Evolutionary conservation across 1,140 invertebrate genomes (phyloP), one percentile per base, ranked within the genome.

Genomic region (Nymphalis io): DNA sequence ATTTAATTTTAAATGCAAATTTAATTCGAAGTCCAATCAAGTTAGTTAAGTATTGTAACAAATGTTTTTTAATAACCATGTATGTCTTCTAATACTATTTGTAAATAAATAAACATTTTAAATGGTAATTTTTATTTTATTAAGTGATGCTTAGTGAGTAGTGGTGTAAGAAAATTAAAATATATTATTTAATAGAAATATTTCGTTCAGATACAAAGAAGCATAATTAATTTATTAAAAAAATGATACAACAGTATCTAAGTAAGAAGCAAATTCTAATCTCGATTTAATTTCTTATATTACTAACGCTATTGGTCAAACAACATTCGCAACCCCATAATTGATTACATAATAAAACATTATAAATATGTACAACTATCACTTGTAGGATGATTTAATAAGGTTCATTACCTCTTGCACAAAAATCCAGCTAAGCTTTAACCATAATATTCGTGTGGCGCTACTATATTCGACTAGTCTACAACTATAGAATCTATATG

Each of bases 301-400:
- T 78, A 72, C 83, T 86, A 73, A 73, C 82, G 62, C 80, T 82
- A 83, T 91, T 91, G 87, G 86, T 92, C 89, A 91, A 89, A 83
- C 87, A 90, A 91, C 80, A 80, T 87, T 86, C 74, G 82, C 81
- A 89, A 88, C 80, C 80, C 79, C 80, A 68, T 74, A 77, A 86
- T 82, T 83, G 81, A 83, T 82, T 88, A 86, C 84, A 82, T 81
- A 84, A 88, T 78, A 86, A 75, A 81, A 84, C 76, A 82, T 75
- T 79, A 74, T 73, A 73, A 77, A 74, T 82, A 82, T 80, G 58
- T 84, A 83, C 85, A 79, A 74, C 40, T 70, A 27, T 53, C 27
- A 62, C 53, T 39, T 21, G 38, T 3, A 42, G 67, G 58, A 38
- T 74, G 65, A 33, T 40, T 53, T 33, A 21, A 62, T 33, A 23